Base-by-base conservation (phyloP, 2,888 invertebrate genomes). In the Rhagonycha fulva region DNA sequence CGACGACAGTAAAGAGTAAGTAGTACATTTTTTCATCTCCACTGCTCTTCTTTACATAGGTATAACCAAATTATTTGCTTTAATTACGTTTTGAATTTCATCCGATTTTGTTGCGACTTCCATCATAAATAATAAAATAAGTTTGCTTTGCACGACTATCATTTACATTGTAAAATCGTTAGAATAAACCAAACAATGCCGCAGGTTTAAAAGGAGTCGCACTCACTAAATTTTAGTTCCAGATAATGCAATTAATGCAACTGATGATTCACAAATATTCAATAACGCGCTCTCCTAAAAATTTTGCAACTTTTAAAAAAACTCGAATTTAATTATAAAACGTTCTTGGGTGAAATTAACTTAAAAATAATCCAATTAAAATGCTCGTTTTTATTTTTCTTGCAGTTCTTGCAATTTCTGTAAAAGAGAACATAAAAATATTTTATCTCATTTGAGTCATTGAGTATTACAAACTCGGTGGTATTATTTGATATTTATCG, bases 1-100 rank as follows among this genome's bases (percentile, higher is more conserved):
- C 82, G 90, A 90, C 81, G 90, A 90, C 81, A 87, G 90, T 70
- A 90, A 90, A 84, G 92, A 93, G 93, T 93, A 88, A 91, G 92
- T 90, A 78, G 75, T 70, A 62, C 19, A 9, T 32, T 63, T 69
- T 32, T 26, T 19, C 66, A 9, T 26, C 23, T 14, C 10, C 19
- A 19, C 26, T 47, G 14, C 12, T 66, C 66, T 70, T 66, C 66
- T 70, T 70, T 70, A 60, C 62, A 26, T 70, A 24, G 47, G 47
- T 66, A 14, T 66, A 71, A 71, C 66, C 66, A 66, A 14, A 71
- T 71, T 71, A 71, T 47, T 47, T 47, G 47, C 47, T n/a, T 47
- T 47, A 47, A 47, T 47, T 47, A 47, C 47, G n/a, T 47, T 47
- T 47, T 47, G n/a, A n/a, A 47, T 47, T 47, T n/a, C 47, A 47